These are phyloP conservation scores for Pocillopora meandrina DNA, from an alignment of 92 coral and sea anemone genomes.

Conservation along the genomic window DNA sequence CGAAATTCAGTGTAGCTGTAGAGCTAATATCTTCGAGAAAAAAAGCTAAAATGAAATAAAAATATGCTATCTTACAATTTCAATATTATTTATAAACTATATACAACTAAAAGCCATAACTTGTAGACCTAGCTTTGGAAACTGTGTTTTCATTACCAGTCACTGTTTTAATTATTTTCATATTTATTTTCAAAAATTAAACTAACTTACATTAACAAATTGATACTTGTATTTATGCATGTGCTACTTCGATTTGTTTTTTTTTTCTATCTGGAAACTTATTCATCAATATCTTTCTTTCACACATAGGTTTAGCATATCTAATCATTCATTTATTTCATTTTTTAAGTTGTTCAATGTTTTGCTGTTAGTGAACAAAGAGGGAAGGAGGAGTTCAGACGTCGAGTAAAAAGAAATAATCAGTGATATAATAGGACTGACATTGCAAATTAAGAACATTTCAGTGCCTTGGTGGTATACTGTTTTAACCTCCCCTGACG, in stretches of 20 bases:
- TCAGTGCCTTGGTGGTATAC: too few species aligned
- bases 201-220: slow-evolving; percentile 7
- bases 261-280: background rate
- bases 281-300: background rate
- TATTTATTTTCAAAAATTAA: slow-evolving; percentile 8
- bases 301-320: slow-evolving; percentile 10
- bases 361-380: background rate
- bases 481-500: too few species aligned
- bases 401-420: too few species aligned
- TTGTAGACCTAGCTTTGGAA: background rate
- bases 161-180: slow-evolving; percentile 17
- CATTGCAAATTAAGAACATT: too few species aligned
- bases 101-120: too few species aligned
- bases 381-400: slow-evolving; percentile 1
- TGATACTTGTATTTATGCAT: slow-evolving; percentile 17
- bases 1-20: too few species aligned
- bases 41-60: too few species aligned
- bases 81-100: too few species aligned
- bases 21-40: too few species aligned
- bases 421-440: too few species aligned
- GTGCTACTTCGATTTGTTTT: slow-evolving; percentile 13
- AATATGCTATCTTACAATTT: too few species aligned
- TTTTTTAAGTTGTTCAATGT: slow-evolving; percentile 1
- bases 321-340: slow-evolving; percentile 2
- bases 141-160: slow-evolving; percentile 22